Evolutionary conservation across 2,888 invertebrate species (phyloP).

Genomic region (Hyalella azteca): DNA sequence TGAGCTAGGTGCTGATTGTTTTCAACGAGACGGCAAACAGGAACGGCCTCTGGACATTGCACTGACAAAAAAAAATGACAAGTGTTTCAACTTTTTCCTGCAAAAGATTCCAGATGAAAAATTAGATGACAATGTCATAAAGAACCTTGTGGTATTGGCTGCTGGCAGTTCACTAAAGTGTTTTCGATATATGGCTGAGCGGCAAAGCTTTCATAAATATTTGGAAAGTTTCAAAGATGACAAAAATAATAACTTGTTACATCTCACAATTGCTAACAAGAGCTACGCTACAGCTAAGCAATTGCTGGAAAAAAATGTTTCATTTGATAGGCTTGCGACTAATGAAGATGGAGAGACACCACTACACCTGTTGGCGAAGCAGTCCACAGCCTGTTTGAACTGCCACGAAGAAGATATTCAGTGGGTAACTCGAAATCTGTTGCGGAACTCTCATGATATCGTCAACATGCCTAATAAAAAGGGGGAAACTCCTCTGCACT

Average conservation of each 20-base stretch:
- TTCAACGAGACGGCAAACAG: too few species aligned
- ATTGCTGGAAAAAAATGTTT: neutral
- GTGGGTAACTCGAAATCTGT: neutral
- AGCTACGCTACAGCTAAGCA: slow-evolving; percentile 1
- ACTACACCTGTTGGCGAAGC: neutral
- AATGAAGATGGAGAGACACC: neutral
- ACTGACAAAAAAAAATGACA: neutral
- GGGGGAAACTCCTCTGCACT: slow-evolving; percentile 27
- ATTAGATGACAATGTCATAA: neutral
- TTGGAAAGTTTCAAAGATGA: neutral
- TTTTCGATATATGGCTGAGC: neutral
- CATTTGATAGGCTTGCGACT: neutral
- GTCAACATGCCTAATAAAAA: neutral
- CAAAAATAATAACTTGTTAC: neutral
- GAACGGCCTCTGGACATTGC: neutral
- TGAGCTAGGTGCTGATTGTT: neutral
- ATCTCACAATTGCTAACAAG: neutral
- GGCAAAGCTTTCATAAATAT: neutral
- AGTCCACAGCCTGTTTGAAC: neutral
- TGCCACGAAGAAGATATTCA: neutral
- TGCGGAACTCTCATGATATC: neutral
- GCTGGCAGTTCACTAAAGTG: slow-evolving; percentile 1
- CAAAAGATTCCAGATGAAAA: neutral
- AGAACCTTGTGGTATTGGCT: neutral
- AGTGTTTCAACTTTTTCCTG: neutral